A percentile compares a stretch with the other conserved stretches of the same genome.
These are phyloP conservation scores for Campylomormyrus numenius DNA, from an alignment of 2,113 vertebrate species.

Conservation along the genomic window DNA sequence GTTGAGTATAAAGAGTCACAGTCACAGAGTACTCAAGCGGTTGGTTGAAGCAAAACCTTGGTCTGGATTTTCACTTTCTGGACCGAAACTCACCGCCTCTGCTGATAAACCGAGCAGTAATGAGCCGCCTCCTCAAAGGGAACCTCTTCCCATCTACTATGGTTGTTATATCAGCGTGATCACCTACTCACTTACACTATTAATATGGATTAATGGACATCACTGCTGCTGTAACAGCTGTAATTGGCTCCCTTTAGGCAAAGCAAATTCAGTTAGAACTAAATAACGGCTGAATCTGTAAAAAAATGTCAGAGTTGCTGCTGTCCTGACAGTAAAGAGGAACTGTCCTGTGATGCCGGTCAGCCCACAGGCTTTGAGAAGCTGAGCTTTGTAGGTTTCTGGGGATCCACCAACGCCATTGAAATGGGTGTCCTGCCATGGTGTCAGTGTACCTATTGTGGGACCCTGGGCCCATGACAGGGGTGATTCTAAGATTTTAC, in stretches of 20 bases:
- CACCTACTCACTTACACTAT: background rate
- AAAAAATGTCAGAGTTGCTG: too few relatives aligned
- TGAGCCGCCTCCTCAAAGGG: background rate
- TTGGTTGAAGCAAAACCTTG: background rate
- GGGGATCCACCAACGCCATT: background rate
- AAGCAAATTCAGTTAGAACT: too few relatives aligned
- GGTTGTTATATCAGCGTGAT: background rate
- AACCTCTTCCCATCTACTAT: background rate
- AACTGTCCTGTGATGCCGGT: background rate
- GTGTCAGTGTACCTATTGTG: background rate
- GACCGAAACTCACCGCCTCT: background rate
- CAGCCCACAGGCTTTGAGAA: background rate
- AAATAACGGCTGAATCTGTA: too few relatives aligned
- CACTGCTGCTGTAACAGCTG: background rate
- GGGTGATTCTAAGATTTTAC: background rate
- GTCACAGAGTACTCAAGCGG: too few relatives aligned
- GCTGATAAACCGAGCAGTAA: background rate
- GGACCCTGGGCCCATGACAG: background rate
- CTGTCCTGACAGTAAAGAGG: too few relatives aligned
- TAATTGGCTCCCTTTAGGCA: background rate
- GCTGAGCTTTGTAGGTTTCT: background rate
- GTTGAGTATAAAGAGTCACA: background rate
- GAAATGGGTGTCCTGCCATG: background rate
- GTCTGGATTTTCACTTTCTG: background rate
- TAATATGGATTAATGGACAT: background rate